Conservation (phyloP, 92 coral and sea anemone genomes). For the Anthopleura xanthogrammica region DNA sequence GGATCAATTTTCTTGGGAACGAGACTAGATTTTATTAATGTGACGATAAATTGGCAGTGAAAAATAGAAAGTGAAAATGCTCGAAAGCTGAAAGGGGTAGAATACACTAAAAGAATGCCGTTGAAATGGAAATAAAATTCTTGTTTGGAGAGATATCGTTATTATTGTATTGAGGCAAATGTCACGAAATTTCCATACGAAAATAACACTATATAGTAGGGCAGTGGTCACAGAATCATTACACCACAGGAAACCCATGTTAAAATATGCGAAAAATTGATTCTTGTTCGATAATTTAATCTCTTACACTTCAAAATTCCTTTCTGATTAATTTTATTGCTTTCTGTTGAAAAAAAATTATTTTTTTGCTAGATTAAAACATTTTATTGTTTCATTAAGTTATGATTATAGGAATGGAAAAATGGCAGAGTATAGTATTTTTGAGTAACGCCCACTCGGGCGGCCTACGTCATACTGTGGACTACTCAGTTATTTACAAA, state of each 20-base stretch:
- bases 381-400: too few relatives aligned
- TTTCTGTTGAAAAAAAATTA: too few relatives aligned
- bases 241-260: background rate
- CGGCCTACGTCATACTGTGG: background rate
- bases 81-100: background rate
- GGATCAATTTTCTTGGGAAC: conserved; percentile 6
- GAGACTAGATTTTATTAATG: background rate
- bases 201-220: background rate
- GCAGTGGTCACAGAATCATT: background rate
- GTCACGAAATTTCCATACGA: background rate
- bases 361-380: too few relatives aligned
- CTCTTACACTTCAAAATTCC: too few relatives aligned
- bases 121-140: background rate
- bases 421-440: background rate
- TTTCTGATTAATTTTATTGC: too few relatives aligned
- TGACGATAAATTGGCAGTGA: background rate
- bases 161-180: background rate
- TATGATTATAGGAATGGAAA: too few relatives aligned
- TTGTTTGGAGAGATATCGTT: background rate
- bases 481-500: background rate
- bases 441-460: background rate
- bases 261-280: background rate
- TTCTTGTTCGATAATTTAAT: too few relatives aligned
- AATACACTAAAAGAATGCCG: background rate
- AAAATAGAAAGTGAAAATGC: background rate